Evolutionary conservation across 2,113 vertebrate species (phyloP), one percentile per base, ranked within the genome.

Genomic region (Aepyceros melampus): DNA sequence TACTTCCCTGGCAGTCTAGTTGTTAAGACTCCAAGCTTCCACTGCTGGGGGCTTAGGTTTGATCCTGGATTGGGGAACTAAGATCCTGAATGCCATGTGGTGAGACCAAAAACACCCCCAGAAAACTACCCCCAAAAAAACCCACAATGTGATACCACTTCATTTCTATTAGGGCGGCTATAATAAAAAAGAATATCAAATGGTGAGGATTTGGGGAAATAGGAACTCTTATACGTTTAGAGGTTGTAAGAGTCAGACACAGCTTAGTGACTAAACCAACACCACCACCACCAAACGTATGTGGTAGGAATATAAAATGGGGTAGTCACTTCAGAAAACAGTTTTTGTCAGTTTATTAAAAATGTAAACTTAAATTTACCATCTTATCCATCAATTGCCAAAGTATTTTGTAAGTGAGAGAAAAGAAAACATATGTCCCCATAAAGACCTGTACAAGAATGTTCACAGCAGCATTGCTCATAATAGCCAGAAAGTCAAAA

Each of bases 341-440:
- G 51, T 33, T 40, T 51, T 33, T 7, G n/a, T 7, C 13, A 36
- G 82, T 53, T 85, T 91, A 55, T 55, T 79, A 45, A 86, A 95
- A 86, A 53, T 47, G 36, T 91, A 62, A 91, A 87, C 36, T 78
- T 76, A 51, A 51, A 90, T 33, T 33, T 60, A 93, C 67, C 25
- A 40, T 78, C 47, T 86, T 33, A 94, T 43, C 40, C 15, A 71
- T 36, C 33, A 49, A 27, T 40, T 64, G 79, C 67, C 56, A 21
- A 67, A 81, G 4, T 81, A n/a, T 90, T 86, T 86, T 56, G 21
- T 51, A 19, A 58, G 25, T 40, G 8, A 94, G 14, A 88, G 58
- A 49, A 81, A 43, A n/a, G 67, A 95, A 91, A 58, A 60, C n/a
- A 12, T 60, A 60, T 27, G 29, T 85, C 27, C 67, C 40, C 29